Percentiles rank a stretch among this genome's conserved stretches.
Conservation (phyloP, 2,113 vertebrate species). For the Alligator mississippiensis region DNA sequence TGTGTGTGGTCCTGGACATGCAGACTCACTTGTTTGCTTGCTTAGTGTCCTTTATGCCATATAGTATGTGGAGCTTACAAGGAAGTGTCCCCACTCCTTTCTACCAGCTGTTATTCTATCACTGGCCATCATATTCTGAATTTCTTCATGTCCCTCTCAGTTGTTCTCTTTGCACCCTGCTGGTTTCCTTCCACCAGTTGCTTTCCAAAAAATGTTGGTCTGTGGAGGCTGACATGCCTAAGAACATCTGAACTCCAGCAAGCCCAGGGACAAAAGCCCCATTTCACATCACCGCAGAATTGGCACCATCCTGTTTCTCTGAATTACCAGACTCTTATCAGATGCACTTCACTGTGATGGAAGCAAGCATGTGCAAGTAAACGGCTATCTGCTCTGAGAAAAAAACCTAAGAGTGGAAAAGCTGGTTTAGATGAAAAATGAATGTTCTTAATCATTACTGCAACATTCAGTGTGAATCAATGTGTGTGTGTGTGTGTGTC, state of each 20-base stretch:
- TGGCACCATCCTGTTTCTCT: conserved; percentile 30
- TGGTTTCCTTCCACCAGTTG: not conserved
- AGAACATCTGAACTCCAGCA: not conserved
- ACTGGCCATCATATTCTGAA: too few relatives aligned
- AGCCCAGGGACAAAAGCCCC: not conserved
- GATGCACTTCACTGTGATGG: not conserved
- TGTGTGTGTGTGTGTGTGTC: not conserved
- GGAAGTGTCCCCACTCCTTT: too few relatives aligned
- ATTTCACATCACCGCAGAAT: not conserved
- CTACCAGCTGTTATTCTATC: too few relatives aligned
- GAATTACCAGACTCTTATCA: not conserved
- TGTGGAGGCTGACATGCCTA: too few relatives aligned
- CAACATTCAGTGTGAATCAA: not conserved
- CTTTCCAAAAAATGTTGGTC: too few relatives aligned
- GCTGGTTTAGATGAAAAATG: not conserved
- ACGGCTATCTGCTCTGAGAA: not conserved
- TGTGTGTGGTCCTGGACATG: too few relatives aligned
- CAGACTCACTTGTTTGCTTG: too few relatives aligned
- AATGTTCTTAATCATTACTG: conserved; percentile 7
- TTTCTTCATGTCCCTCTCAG: too few relatives aligned
- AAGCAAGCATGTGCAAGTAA: not conserved
- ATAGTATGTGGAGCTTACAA: too few relatives aligned
- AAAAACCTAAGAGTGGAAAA: not conserved
- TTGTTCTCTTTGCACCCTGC: not conserved
- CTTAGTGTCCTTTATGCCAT: too few relatives aligned